These are phyloP conservation scores for Chlamydotis undulata DNA, from an alignment of 2,113 vertebrate species.

Conservation along the genomic window DNA sequence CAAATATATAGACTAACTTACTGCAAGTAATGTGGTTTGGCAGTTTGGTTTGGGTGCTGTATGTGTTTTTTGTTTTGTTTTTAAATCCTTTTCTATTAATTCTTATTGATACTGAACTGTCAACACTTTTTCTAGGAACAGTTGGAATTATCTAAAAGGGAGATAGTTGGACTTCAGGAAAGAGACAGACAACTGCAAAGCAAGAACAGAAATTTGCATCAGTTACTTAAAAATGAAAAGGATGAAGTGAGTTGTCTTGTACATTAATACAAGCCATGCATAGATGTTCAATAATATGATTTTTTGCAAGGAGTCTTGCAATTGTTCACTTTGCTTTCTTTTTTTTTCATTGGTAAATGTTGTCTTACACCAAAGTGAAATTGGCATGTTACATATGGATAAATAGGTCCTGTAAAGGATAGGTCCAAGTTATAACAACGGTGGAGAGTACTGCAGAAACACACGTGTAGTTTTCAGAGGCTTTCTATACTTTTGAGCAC, in stretches of 20 bases:
- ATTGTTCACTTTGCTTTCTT: background rate
- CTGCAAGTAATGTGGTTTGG: background rate
- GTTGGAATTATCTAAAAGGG: slow-evolving; percentile 88
- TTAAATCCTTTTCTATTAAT: background rate
- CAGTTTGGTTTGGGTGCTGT: background rate
- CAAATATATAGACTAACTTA: background rate
- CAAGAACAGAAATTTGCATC: slow-evolving; percentile 92
- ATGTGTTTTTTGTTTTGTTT: background rate
- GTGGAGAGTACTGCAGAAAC: background rate
- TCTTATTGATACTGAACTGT: background rate
- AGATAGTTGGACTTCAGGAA: slow-evolving; percentile 90
- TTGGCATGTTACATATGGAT: background rate
- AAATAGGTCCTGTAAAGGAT: background rate
- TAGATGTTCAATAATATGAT: background rate
- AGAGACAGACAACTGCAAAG: slow-evolving; percentile 91
- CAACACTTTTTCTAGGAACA: slow-evolving; percentile 84
- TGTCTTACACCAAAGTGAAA: background rate
- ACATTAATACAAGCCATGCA: background rate
- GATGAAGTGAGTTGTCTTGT: slow-evolving; percentile 86
- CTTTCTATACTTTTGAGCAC: background rate
- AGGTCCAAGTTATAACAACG: background rate
- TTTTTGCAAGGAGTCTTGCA: background rate
- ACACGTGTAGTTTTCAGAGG: background rate
- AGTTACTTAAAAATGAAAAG: slow-evolving; percentile 94
- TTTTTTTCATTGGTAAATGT: background rate